Percentiles rank a stretch among this genome's conserved stretches.
These are phyloP conservation scores for Adelosebastes latens DNA, from an alignment of 2,797 vertebrate species.

Conservation along the genomic window DNA sequence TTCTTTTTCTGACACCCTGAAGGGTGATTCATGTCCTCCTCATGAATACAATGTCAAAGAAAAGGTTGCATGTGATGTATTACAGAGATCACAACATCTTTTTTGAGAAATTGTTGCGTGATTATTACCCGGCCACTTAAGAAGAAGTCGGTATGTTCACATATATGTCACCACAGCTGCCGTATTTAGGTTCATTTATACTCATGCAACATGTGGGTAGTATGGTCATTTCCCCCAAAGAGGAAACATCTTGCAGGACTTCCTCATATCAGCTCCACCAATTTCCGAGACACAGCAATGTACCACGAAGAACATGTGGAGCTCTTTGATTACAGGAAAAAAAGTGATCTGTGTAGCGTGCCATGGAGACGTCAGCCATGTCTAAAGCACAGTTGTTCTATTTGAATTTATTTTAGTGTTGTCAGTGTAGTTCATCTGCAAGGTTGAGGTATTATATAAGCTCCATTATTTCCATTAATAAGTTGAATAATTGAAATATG, in stretches of 20 bases:
- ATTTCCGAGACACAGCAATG: constrained; percentile 43
- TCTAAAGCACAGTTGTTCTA: neutral
- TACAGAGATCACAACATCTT: neutral
- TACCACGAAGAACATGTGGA: constrained; percentile 19
- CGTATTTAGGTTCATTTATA: constrained; percentile 34
- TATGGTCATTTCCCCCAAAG: constrained; percentile 38
- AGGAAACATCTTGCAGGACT: constrained; percentile 79
- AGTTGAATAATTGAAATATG: neutral
- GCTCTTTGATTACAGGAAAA: constrained; percentile 13
- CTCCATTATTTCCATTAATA: neutral
- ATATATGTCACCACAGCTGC: constrained; percentile 41
- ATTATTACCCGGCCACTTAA: neutral
- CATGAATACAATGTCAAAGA: neutral
- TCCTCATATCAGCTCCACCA: constrained; percentile 60
- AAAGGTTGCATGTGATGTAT: neutral
- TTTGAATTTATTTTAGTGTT: neutral
- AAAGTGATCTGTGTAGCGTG: neutral
- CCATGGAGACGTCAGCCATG: neutral
- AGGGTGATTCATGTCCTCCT: constrained; percentile 20
- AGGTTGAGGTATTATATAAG: neutral
- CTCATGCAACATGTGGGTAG: constrained; percentile 36
- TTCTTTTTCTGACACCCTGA: neutral
- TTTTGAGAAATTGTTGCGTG: constrained; percentile 18
- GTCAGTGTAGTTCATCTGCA: neutral
- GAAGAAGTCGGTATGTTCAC: constrained; percentile 43